Evolutionary conservation across 1,140 invertebrate genomes (phyloP).

Genomic region (Pseudoatta argentina): DNA sequence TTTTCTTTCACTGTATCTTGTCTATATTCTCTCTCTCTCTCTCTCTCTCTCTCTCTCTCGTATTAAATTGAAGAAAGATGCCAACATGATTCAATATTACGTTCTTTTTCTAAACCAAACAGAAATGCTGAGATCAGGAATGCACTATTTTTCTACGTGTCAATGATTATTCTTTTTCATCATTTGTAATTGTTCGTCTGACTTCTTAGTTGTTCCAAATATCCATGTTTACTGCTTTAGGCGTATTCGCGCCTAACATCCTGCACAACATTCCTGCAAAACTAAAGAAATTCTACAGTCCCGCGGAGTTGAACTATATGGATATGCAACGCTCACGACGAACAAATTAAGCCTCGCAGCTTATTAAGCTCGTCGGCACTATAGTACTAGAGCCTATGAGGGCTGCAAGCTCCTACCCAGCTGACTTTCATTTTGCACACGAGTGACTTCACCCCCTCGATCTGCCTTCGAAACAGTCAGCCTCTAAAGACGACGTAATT

Average conservation of each 20-base stretch:
- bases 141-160: too few species aligned
- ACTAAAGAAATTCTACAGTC: slow-evolving; percentile 47
- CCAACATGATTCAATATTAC: too few species aligned
- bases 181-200: neutral
- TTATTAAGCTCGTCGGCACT: slow-evolving; percentile 70
- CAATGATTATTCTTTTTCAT: neutral
- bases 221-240: neutral
- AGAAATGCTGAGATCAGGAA: too few species aligned
- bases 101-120: too few species aligned
- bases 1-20: too few species aligned
- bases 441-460: slow-evolving; percentile 61
- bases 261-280: neutral
- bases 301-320: neutral
- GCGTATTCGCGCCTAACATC: neutral
- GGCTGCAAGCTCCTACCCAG: slow-evolving; percentile 41
- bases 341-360: slow-evolving; percentile 74
- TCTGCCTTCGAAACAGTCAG: slow-evolving; percentile 48
- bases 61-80: too few species aligned
- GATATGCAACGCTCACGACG: slow-evolving; percentile 29
- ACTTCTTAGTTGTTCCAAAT: neutral
- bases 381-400: slow-evolving; percentile 7
- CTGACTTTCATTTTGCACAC: slow-evolving; percentile 80
- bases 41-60: too few species aligned
- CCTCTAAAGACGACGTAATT: slow-evolving; percentile 74
- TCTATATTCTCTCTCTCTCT: too few species aligned